Conservation (phyloP, 2,113 vertebrate species). For the Sebastes fasciatus region DNA sequence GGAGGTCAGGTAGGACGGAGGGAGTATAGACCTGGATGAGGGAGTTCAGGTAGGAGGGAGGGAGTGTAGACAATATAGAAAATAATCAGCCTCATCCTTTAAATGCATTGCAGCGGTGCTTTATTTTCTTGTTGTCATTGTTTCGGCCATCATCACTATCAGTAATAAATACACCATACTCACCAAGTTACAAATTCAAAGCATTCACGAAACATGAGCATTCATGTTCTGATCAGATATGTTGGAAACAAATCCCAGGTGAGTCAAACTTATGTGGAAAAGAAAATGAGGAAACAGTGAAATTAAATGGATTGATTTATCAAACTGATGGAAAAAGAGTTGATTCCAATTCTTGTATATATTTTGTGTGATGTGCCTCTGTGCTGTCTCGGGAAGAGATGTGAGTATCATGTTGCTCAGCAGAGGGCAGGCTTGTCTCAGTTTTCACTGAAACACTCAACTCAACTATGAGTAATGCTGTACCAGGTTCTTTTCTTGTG, state of each 20-base stretch:
- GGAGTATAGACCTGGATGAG: too few relatives aligned
- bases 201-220: not conserved
- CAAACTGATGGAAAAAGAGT: not conserved
- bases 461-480: not conserved
- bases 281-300: not conserved
- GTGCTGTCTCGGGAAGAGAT: not conserved
- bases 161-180: not conserved
- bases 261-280: not conserved
- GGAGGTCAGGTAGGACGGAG: too few relatives aligned
- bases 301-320: not conserved
- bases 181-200: not conserved
- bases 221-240: not conserved
- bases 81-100: not conserved
- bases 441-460: not conserved
- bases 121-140: not conserved
- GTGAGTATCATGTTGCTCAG: slow-evolving; percentile 19
- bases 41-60: too few relatives aligned
- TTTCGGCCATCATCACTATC: not conserved
- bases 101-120: not conserved
- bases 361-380: not conserved
- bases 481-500: not conserved
- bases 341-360: not conserved
- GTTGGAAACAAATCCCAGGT: not conserved
- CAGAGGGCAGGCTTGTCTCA: slow-evolving; percentile 63
- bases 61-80: too few relatives aligned